Evolutionary conservation across 2,888 invertebrate species (phyloP), one percentile per base, ranked within the genome.

Genomic region (Tetropium fuscum): DNA sequence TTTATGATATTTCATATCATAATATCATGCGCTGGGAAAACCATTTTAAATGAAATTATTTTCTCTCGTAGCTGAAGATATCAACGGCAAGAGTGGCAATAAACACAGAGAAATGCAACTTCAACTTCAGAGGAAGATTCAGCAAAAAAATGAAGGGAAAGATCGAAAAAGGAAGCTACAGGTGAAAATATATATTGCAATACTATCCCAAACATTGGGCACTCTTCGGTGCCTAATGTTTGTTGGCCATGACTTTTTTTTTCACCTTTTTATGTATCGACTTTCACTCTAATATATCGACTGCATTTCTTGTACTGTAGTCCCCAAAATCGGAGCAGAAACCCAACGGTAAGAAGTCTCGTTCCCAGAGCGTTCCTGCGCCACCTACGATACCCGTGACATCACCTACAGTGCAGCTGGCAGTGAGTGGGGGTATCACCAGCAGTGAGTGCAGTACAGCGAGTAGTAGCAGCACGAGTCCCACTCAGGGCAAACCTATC

Each of bases 91-190:
- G 68, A 58, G 56, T 55, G 66, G 67, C 16, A 76, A 66, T 55
- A 79, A 86, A 76, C 85, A 87, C 65, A 81, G 85, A 57, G 88
- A 88, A 74, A 85, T 87, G 41, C 87, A 87, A 69, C 74, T 88
- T 43, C 87, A 88, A 64, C 80, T 89, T 45, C 88, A 90, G 73
- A 85, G 88, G 64, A 91, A 91, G 79, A 81, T 91, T 55, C 87
- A 90, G 62, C 89, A 90, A 74, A 84, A 89, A 74, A 84, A 86
- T 64, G 90, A 87, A 78, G 83, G 87, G 19, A 84, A 88, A 78
- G 85, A 91, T 81, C 85, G 87, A 71, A 88, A 87, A 74, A 82
- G 86, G 68, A 84, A 84, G 74, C 73, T 84, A 47, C 84, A 85
- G 81, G 84, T 85, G 71, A 74, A 74, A 2, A 6, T 6, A 18